Evolutionary conservation across 2,888 invertebrate genomes (phyloP).

Genomic region (Caenorhabditis sulstoni): DNA sequence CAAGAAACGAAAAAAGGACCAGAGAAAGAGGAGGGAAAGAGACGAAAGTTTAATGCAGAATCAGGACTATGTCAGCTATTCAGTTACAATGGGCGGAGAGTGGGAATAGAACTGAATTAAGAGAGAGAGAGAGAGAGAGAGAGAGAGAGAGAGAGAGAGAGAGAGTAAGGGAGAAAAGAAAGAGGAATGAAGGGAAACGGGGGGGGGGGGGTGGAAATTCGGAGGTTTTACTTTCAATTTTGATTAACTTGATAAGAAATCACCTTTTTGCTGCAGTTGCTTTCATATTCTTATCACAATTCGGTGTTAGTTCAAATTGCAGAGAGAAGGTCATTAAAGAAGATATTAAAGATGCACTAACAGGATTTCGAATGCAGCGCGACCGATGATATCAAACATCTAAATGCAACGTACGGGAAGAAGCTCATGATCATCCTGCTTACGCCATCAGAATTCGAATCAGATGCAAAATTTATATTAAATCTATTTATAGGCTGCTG

Average conservation of each 20-base stretch:
- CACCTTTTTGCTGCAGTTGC: no score
- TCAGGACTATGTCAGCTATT: constrained; percentile 39
- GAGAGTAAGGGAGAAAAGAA: not conserved
- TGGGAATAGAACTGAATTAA: not conserved
- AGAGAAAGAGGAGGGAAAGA: not conserved
- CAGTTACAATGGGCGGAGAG: constrained; percentile 20
- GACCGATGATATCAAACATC: no score
- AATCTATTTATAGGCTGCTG: constrained; percentile 19
- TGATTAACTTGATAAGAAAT: no score
- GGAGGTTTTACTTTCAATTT: not conserved
- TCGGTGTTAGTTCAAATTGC: no score
- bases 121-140: not conserved
- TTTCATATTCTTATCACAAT: no score
- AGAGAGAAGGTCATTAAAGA: no score
- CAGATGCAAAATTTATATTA: constrained; percentile 18
- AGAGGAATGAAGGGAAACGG: not conserved
- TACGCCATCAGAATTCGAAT: constrained; percentile 3
- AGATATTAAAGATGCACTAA: no score
- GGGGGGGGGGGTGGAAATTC: not conserved
- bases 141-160: not conserved
- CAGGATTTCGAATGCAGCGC: no score
- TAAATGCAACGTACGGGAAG: not conserved
- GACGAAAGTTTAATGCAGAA: constrained; percentile 21
- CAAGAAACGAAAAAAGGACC: not conserved
- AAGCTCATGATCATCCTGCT: not conserved